A percentile compares a stretch with the other conserved stretches of the same genome.
phyloP scores from a whole-genome alignment of 2,113 vertebrate species.

The Salvelinus fontinalis region DNA sequence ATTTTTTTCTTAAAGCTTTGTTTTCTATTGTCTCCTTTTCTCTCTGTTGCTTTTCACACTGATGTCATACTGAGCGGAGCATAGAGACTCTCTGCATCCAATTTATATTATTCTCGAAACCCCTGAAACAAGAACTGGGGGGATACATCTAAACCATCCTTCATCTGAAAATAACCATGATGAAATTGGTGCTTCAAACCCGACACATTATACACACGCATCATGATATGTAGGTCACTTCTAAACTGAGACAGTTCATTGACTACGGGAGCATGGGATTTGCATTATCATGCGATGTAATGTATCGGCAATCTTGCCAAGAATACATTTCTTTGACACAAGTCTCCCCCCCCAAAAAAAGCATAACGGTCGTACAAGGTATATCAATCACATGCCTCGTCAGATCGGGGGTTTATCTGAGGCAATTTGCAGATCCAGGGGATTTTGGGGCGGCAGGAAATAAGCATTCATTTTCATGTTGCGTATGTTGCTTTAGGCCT shows the following conservation, averaged over 20 bases:
- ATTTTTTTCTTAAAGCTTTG: constrained; percentile 17
- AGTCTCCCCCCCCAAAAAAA: too few species aligned
- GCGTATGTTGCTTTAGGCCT: neutral
- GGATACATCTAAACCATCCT: neutral
- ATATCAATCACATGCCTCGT: neutral
- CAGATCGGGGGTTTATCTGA: neutral
- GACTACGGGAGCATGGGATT: neutral
- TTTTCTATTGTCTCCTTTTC: neutral
- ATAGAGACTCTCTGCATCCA: too few species aligned
- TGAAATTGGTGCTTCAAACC: neutral
- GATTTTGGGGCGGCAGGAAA: neutral
- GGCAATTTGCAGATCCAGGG: neutral
- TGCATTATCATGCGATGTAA: too few species aligned
- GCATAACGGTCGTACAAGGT: neutral
- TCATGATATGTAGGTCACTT: neutral
- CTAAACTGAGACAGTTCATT: neutral
- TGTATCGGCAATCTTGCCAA: too few species aligned
- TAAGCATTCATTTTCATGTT: neutral
- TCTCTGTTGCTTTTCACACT: neutral
- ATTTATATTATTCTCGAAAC: neutral
- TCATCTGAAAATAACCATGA: neutral
- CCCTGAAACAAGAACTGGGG: neutral
- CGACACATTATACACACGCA: neutral
- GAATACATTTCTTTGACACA: neutral
- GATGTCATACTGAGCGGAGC: too few species aligned